Conservation (phyloP, 2,113 vertebrate genomes). For the Nannospalax galili region DNA sequence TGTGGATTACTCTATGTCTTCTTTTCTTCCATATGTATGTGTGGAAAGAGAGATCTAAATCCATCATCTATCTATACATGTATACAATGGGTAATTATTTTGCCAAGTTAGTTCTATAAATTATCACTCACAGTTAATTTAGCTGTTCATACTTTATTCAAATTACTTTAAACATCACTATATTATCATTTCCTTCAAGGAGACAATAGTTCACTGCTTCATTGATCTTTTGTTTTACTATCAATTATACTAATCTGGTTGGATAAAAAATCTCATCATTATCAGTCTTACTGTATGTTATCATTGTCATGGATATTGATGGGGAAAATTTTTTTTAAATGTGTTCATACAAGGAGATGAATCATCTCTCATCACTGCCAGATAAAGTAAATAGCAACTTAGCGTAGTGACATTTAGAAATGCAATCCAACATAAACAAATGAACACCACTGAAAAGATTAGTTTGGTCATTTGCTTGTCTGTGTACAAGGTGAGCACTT, state of each 20-base stretch:
- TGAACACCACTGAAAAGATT: not conserved
- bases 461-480: not conserved
- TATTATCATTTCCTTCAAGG: slow-evolving; percentile 63
- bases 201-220: slow-evolving; percentile 60
- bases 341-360: not conserved
- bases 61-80: not conserved
- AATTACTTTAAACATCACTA: slow-evolving; percentile 53
- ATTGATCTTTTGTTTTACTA: slow-evolving; percentile 72
- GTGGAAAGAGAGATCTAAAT: not conserved
- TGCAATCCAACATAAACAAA: not conserved
- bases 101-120: slow-evolving; percentile 1
- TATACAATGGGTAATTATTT: not conserved
- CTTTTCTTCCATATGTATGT: not conserved
- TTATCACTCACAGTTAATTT: slow-evolving; percentile 49
- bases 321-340: slow-evolving; percentile 57
- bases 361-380: slow-evolving; percentile 66
- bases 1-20: not conserved
- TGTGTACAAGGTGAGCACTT: slow-evolving; percentile 11
- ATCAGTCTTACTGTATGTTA: slow-evolving; percentile 60
- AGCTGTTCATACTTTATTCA: slow-evolving; percentile 58
- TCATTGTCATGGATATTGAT: slow-evolving; percentile 60
- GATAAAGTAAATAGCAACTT: slow-evolving; percentile 45
- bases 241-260: slow-evolving; percentile 67
- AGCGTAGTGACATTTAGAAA: slow-evolving; percentile 55
- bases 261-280: slow-evolving; percentile 44